Evolutionary conservation across 2,888 invertebrate genomes (phyloP).

Genomic region (Chorisops tibialis): DNA sequence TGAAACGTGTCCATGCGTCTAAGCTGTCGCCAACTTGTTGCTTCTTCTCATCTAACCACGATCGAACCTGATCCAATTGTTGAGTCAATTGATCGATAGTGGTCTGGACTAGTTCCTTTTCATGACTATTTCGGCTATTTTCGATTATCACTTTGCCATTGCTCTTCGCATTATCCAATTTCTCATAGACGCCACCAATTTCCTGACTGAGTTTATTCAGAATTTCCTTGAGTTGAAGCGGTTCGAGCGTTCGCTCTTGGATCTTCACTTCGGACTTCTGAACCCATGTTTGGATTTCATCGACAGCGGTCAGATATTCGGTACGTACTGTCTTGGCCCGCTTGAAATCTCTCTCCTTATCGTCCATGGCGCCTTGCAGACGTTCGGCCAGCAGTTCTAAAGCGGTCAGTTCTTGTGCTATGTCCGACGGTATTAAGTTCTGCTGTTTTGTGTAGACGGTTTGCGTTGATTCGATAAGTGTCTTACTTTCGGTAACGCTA

Average conservation of each 20-base stretch:
- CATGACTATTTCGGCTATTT: conserved; percentile 73
- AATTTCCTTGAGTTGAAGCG: conserved; percentile 71
- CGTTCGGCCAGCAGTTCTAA: conserved; percentile 80
- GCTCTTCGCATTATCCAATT: conserved; percentile 71
- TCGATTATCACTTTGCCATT: conserved; percentile 77
- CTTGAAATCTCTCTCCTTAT: conserved; percentile 82
- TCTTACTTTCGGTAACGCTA: conserved; percentile 58
- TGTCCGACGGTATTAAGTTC: conserved; percentile 69
- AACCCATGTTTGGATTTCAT: conserved; percentile 79
- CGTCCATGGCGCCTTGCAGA: conserved; percentile 76
- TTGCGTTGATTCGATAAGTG: conserved; percentile 59
- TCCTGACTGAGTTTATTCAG: conserved; percentile 75
- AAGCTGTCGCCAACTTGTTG: conserved; percentile 81
- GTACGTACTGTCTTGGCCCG: conserved; percentile 77
- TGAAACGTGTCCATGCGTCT: conserved; percentile 85
- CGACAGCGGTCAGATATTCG: conserved; percentile 76
- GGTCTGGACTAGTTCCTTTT: conserved; percentile 70
- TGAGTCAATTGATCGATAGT: conserved; percentile 74
- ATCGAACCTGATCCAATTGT: conserved; percentile 72
- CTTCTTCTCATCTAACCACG: conserved; percentile 78
- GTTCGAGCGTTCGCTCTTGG: conserved; percentile 75
- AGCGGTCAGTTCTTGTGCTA: conserved; percentile 74
- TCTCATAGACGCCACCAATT: conserved; percentile 63
- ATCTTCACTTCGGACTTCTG: conserved; percentile 78
- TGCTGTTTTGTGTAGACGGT: conserved; percentile 62